Evolutionary conservation across 2,113 vertebrate genomes (phyloP), one percentile per base, ranked within the genome.

Genomic region (Otocyon megalotis): DNA sequence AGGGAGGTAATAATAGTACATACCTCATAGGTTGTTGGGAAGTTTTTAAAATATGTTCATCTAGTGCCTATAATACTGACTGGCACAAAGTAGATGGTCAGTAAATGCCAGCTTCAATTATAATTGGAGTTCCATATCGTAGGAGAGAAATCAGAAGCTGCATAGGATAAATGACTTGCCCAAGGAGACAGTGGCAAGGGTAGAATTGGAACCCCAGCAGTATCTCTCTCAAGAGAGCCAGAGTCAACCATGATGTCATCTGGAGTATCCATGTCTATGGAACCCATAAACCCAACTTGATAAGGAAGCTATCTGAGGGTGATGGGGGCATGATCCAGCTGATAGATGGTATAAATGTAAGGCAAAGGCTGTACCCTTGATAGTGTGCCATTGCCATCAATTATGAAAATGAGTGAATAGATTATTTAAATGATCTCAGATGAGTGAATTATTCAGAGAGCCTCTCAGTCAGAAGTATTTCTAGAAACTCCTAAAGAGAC

Each of bases 341-440:
- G 96, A 89, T 87, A 94, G 96, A 84, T 90, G 58, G 76, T 20
- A 71, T 30, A 81, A 92, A 94, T 93, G 87, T 48, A 80, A 93
- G 97, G 93, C 96, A 95, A 93, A 97, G 92, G 90, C 92, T 63
- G 77, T 20, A 92, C 96, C 87, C 92, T 93, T 86, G 79, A 72
- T 80, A n/a, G 89, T 80, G 88, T 92, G 63, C 92, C 79, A 81
- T 74, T 71, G 81, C 96, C 96, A 98, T 97, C 90, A 97, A 69
- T 97, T 97, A 97, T 96, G 96, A 95, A 97, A 97, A 97, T 97
- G 90, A 96, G 93, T 28, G 89, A 97, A 90, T 98, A 95, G 97
- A 97, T 97, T 97, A 97, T 97, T 98, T 95, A 97, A 98, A 97
- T 96, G 91, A 97, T 95, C 92, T 93, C 89, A 90, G 74, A 96